phyloP scores from a whole-genome alignment of 2,113 vertebrate genomes.

The Datnioides undecimradiatus region DNA sequence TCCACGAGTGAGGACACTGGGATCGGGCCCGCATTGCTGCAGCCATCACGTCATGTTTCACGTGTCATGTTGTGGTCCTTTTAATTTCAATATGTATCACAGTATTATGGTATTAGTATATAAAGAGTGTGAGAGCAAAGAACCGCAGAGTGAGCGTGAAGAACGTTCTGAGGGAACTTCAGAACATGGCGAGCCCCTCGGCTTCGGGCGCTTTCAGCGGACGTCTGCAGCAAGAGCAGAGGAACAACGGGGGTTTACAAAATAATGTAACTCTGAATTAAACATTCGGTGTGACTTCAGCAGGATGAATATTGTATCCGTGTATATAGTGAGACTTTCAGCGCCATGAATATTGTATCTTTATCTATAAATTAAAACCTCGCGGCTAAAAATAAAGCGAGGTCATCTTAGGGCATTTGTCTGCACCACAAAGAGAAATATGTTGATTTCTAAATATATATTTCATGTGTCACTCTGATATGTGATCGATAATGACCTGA shows the following conservation, averaged over 20 bases:
- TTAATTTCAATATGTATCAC: slow-evolving; percentile 7
- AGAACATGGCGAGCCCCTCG: not conserved
- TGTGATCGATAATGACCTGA: slow-evolving; percentile 1
- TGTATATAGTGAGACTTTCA: slow-evolving; percentile 35
- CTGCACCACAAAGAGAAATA: not conserved
- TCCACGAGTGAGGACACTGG: no score
- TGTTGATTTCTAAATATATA: not conserved
- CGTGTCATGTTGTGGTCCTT: no score
- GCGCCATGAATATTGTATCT: slow-evolving; percentile 35
- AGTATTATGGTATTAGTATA: slow-evolving; percentile 11
- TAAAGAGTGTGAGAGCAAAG: no score
- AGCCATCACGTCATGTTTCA: no score
- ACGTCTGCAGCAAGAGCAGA: not conserved
- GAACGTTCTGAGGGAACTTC: not conserved
- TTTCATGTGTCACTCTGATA: not conserved
- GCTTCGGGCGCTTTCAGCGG: slow-evolving; percentile 9
- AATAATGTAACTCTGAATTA: slow-evolving; percentile 47
- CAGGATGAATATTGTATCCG: slow-evolving; percentile 16
- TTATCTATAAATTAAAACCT: slow-evolving; percentile 41
- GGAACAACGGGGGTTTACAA: not conserved
- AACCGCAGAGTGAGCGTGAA: slow-evolving; percentile 21
- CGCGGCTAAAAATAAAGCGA: not conserved
- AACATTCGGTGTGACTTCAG: slow-evolving; percentile 25
- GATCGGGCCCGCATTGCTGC: no score
- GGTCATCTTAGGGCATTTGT: not conserved